Evolutionary conservation across 1,140 invertebrate genomes (phyloP).

Genomic region (Ooceraea biroi): DNA sequence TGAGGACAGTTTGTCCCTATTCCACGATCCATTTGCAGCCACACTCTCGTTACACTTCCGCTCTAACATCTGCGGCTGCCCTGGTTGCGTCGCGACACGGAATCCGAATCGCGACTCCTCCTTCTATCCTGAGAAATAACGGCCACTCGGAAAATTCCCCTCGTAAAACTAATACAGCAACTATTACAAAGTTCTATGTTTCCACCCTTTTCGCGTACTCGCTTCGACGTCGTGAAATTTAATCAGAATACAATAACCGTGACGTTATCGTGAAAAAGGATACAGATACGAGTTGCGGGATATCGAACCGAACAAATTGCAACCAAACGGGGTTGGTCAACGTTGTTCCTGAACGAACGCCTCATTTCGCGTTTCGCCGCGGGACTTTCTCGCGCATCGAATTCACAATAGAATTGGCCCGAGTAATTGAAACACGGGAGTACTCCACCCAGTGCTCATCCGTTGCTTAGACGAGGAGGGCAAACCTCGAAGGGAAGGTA

Average conservation of each 20-base stretch:
- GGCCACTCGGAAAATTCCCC: constrained; percentile 57
- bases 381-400: constrained; percentile 57
- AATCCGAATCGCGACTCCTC: constrained; percentile 69
- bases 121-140: constrained; percentile 58
- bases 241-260: constrained; percentile 65
- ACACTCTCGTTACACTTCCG: constrained; percentile 61
- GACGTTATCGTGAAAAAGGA: constrained; percentile 61
- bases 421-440: constrained; percentile 51
- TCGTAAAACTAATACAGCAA: constrained; percentile 61
- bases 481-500: neutral
- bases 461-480: neutral
- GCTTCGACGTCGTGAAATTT: constrained; percentile 55
- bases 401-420: constrained; percentile 59
- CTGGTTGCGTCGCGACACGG: constrained; percentile 60
- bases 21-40: constrained; percentile 31
- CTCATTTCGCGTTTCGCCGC: constrained; percentile 50
- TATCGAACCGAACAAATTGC: constrained; percentile 53
- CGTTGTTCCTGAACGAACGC: constrained; percentile 41
- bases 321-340: constrained; percentile 50
- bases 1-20: constrained; percentile 45
- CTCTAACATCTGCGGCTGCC: constrained; percentile 32
- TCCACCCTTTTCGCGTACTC: constrained; percentile 6
- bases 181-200: constrained; percentile 49
- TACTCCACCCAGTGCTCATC: constrained; percentile 1
- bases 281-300: constrained; percentile 41